Percentiles rank a stretch among this genome's conserved stretches.
These are phyloP conservation scores for Echinarachnius parma DNA, from an alignment of 53 echinoderm and acorn worm genomes.

Conservation along the genomic window DNA sequence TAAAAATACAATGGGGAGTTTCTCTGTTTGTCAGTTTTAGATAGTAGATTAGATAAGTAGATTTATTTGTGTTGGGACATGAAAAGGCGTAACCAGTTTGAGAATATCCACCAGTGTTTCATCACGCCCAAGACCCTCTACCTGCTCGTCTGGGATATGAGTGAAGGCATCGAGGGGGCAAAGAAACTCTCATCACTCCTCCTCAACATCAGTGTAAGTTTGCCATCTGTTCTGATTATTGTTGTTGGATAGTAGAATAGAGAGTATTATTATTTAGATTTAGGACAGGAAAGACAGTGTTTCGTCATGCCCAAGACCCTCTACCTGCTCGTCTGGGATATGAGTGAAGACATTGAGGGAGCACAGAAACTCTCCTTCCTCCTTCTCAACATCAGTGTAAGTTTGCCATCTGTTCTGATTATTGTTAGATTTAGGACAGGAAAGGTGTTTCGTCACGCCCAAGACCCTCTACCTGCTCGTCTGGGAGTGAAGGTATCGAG, in stretches of 20 bases:
- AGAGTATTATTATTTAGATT: too few species aligned
- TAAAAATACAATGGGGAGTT: too few species aligned
- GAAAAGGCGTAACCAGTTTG: constrained; percentile 66
- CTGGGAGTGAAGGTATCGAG: constrained; percentile 55
- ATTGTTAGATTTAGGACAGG: too few species aligned
- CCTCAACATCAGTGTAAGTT: neutral
- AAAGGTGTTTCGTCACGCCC: constrained; percentile 69
- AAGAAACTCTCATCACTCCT: neutral
- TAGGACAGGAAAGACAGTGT: too few species aligned
- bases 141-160: constrained; percentile 70
- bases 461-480: constrained; percentile 71
- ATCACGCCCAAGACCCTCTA: constrained; percentile 67
- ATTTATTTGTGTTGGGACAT: constrained; percentile 79
- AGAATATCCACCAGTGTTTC: constrained; percentile 71
- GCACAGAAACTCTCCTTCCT: constrained; percentile 60
- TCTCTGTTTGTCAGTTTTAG: too few species aligned
- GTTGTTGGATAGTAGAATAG: too few species aligned
- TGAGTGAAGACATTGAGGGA: constrained; percentile 54
- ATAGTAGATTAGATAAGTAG: too few species aligned
- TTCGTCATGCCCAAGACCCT: constrained; percentile 64
- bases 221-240: too few species aligned
- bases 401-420: too few species aligned
- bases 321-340: constrained; percentile 73
- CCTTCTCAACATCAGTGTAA: constrained; percentile 71
- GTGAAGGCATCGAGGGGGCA: constrained; percentile 54